Evolutionary conservation across 2,797 vertebrate species (phyloP), one percentile per base, ranked within the genome.

Genomic region (Neoniphon sammara): DNA sequence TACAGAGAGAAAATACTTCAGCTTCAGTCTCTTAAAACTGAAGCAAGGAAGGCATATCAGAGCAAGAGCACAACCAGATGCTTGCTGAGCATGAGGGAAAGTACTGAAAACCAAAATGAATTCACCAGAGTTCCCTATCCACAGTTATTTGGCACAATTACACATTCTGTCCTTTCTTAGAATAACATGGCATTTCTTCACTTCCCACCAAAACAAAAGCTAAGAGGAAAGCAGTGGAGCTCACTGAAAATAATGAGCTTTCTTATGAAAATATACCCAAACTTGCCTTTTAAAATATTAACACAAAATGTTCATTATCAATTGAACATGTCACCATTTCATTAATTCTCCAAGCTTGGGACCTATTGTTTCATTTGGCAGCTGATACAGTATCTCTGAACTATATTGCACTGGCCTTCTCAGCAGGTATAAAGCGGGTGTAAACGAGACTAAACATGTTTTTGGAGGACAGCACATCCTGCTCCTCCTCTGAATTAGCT

Each of bases 11-110:
- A 47, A 68, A 66, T 60, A 30, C 9, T 60, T 53, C 7, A 31
- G 44, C 76, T 66, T 75, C 2, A 9, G 20, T 75, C 54, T 67
- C 58, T 72, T 63, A 64, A 76, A 73, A 68, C 42, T 36, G 47
- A 66, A 55, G 31, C 14, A 70, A 82, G 46, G 25, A 50, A 59
- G 61, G 74, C 20, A 50, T 63, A 67, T 84, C 50, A 60, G 53
- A 81, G 70, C 58, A 87, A 85, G 55, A 81, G 80, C 84, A 78
- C 77, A 87, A 83, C 81, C 87, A 92, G 89, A 91, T 89, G 88
- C 62, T 67, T 55, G 47, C 39, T 61, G 65, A 62, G 46, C 61
- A 73, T 70, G 61, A 47, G 63, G 70, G 50, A 86, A 86, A 85
- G 39, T 17, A 74, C 49, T 70, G 60, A 79, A 83, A 87, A 75